Conservation (phyloP, 2,888 invertebrate species). For the Choreutis nemorana region DNA sequence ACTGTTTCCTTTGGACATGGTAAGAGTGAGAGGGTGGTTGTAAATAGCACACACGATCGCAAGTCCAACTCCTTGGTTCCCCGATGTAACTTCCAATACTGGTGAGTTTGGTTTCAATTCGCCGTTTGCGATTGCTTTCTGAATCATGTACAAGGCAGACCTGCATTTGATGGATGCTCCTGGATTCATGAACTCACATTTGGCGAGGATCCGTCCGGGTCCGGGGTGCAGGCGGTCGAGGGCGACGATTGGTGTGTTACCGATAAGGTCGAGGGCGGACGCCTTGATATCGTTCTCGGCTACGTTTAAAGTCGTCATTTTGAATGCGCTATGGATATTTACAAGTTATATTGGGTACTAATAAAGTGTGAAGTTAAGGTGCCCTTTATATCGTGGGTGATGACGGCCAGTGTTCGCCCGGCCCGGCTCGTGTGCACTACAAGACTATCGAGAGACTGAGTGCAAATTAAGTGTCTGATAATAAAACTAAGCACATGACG, state of each 20-base stretch:
- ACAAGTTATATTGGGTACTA: too few species aligned
- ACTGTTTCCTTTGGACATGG: slow-evolving; percentile 56
- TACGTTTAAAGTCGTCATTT: slow-evolving; percentile 23
- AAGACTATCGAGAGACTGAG: too few species aligned
- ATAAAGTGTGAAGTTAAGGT: too few species aligned
- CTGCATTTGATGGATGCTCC: slow-evolving; percentile 54
- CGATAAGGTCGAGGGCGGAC: slow-evolving; percentile 51
- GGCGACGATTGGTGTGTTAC: slow-evolving; percentile 53
- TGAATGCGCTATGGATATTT: too few species aligned
- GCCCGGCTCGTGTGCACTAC: too few species aligned
- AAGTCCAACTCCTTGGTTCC: slow-evolving; percentile 54
- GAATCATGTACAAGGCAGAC: slow-evolving; percentile 47
- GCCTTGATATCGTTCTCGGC: slow-evolving; percentile 38
- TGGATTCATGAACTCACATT: slow-evolving; percentile 60
- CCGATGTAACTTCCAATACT: slow-evolving; percentile 50
- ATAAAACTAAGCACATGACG: too few species aligned
- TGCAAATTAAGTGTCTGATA: too few species aligned
- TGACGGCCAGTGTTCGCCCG: too few species aligned
- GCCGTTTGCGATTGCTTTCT: slow-evolving; percentile 30
- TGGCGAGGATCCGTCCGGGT: slow-evolving; percentile 47
- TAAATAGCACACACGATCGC: slow-evolving; percentile 53
- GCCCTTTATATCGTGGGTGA: too few species aligned
- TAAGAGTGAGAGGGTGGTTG: slow-evolving; percentile 43
- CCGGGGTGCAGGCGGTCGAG: slow-evolving; percentile 46
- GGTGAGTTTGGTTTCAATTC: slow-evolving; percentile 35